Base-by-base conservation (phyloP, 1,140 invertebrate genomes). In the Papilio helenus region DNA sequence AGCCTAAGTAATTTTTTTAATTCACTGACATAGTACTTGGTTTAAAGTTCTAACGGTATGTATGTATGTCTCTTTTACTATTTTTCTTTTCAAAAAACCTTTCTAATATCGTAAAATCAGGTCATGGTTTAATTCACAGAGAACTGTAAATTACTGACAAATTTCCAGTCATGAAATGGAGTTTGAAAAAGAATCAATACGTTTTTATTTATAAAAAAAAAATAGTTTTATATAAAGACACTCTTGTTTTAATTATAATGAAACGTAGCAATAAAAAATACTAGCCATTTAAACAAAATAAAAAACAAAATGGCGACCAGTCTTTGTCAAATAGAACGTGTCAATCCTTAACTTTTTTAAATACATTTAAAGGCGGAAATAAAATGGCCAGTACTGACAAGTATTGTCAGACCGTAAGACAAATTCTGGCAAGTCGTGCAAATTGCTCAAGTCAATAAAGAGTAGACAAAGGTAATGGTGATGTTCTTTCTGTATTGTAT, bases 401-500 rank as follows among this genome's bases (percentile, higher is more conserved):
- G 73, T 81, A 84, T 86, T 29, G 61, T 65, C 26, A 73, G 73
- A 82, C 83, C 68, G 81, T 85, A 86, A 88, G 86, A 89, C 86
- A 84, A 88, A 85, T 87, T 87, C 72, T 87, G 84, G 87, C 88
- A 79, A 85, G 87, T 84, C 87, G 88, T 89, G 88, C 89, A 92
- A 92, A 93, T 92, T 87, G 89, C 80, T 84, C 84, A 80, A 88
- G 87, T 88, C 89, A 90, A 91, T 81, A 90, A 81, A 88, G 84
- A 86, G 87, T 85, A 83, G 74, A 85, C 88, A 79, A 84, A 86
- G 85, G 87, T 92, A 90, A 89, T 92, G 86, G 85, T 82, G 82
- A 84, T 83, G 87, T 90, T 92, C 90, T 94, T 93, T 90, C 90
- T 90, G 89, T 87, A 83, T 80, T 86, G 85, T 89, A 91, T 92